phyloP scores from a whole-genome alignment of 2,113 vertebrate genomes.

The Phocoena sinus region DNA sequence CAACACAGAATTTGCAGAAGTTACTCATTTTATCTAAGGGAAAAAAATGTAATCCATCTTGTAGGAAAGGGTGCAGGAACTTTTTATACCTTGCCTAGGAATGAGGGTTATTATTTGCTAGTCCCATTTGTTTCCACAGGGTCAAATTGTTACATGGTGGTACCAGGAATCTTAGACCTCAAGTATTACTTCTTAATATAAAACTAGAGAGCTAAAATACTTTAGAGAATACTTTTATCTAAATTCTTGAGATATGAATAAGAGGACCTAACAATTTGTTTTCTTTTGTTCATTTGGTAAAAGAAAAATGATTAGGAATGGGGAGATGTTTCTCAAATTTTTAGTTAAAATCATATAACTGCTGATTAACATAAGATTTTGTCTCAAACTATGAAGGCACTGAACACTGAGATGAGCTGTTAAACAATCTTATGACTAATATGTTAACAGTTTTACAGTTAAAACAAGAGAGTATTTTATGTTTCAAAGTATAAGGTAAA shows the following conservation, averaged over 20 bases:
- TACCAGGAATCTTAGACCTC: not conserved
- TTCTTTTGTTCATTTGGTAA: not conserved
- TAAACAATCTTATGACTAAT: conserved; percentile 30
- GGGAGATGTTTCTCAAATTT: not conserved
- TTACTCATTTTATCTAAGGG: not conserved
- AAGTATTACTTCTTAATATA: conserved; percentile 4
- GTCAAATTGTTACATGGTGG: not conserved
- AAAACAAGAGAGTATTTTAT: not conserved
- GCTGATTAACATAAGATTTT: not conserved
- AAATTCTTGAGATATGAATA: not conserved
- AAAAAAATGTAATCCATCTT: not conserved
- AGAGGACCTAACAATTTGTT: not conserved
- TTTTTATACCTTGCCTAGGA: not conserved
- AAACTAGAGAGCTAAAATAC: not conserved
- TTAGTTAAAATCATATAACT: not conserved
- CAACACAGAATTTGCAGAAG: not conserved
- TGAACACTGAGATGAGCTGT: not conserved
- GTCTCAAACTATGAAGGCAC: not conserved
- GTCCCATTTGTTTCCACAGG: not conserved
- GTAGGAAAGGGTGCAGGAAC: not conserved
- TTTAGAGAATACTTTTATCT: not conserved
- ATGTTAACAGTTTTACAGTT: not conserved
- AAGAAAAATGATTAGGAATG: not conserved
- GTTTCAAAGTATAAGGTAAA: not conserved
- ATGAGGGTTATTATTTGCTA: not conserved